Base-by-base conservation (phyloP, 2,113 vertebrate species). In the Arvicanthis niloticus region DNA sequence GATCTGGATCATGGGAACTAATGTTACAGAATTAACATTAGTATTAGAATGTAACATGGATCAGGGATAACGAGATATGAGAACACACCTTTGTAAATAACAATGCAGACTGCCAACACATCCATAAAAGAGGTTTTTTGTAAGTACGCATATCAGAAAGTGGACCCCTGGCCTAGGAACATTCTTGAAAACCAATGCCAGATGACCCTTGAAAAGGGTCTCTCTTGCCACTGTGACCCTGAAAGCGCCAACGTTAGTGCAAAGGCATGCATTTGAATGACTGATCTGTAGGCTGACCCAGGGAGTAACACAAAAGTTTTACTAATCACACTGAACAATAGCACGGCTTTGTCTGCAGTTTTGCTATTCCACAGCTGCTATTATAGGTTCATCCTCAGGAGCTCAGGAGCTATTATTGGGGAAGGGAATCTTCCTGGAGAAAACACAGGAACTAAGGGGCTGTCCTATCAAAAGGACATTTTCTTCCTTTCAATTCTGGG, bases 11-110 rank as follows among this genome's bases (percentile, higher is more conserved):
- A 75, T 21, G 29, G 4, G 37, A 88, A 58, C 24, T 53, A 51
- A 29, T 42, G 34, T 84, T 73, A n/a, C 45, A 72, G 34, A 65
- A 65, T 26, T 65, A 65, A 65, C 24, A 26, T 65, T 65, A 26
- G 24, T 80, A 53, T 88, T 92, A 56, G 75, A 88, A 58, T 80
- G 10, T 48, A 94, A 67, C 65, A 22, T 75, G 45, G 65, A 67
- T 58, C n/a, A 93, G 89, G 56, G 75, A 75, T n/a, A 90, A 51
- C 93, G 68, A 89, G 92, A 84, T 68, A 48, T 78, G 76, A 53
- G 21, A 72, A 80, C 3, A 34, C 70, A 11, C 13, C 73, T 94
- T 95, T 88, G 65, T 92, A 76, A 90, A 65, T 86, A 68, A 88
- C 53, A 88, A 34, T 67, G 42, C 15, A 48, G 45, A 85, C 80